A percentile compares a stretch with the other conserved stretches of the same genome.
phyloP scores from a whole-genome alignment of 2,888 invertebrate species.

The Aphidoletes aphidimyza region DNA sequence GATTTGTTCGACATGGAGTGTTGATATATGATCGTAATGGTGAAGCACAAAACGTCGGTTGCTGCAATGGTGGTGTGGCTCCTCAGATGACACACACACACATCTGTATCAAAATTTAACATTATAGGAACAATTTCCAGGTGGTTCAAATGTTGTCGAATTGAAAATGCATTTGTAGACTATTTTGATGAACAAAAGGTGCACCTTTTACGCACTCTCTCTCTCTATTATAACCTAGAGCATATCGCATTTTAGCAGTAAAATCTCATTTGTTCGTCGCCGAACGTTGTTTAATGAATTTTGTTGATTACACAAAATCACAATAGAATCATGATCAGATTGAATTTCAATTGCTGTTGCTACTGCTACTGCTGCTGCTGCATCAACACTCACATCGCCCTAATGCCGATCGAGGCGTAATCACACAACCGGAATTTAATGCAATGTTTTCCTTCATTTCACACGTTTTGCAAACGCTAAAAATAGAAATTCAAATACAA shows the following conservation, averaged over 20 bases:
- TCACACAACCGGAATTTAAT: background rate
- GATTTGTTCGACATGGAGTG: background rate
- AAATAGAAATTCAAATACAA: no score
- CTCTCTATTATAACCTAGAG: background rate
- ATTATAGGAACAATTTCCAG: background rate
- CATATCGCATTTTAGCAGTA: no score
- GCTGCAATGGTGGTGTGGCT: no score
- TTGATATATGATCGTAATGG: background rate
- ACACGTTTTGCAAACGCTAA: background rate
- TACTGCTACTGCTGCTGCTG: no score
- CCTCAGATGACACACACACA: background rate
- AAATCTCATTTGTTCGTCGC: background rate
- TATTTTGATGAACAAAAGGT: background rate
- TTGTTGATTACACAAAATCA: background rate
- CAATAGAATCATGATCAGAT: background rate
- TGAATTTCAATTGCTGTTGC: constrained; percentile 1
- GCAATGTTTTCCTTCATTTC: background rate
- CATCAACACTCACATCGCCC: no score
- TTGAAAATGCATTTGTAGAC: background rate
- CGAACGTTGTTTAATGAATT: background rate
- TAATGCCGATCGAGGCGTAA: background rate
- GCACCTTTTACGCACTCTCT: background rate
- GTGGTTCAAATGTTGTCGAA: background rate
- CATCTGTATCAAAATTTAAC: background rate
- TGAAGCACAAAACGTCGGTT: background rate